phyloP scores from a whole-genome alignment of 2,113 vertebrate genomes.

The Hippolais icterina region DNA sequence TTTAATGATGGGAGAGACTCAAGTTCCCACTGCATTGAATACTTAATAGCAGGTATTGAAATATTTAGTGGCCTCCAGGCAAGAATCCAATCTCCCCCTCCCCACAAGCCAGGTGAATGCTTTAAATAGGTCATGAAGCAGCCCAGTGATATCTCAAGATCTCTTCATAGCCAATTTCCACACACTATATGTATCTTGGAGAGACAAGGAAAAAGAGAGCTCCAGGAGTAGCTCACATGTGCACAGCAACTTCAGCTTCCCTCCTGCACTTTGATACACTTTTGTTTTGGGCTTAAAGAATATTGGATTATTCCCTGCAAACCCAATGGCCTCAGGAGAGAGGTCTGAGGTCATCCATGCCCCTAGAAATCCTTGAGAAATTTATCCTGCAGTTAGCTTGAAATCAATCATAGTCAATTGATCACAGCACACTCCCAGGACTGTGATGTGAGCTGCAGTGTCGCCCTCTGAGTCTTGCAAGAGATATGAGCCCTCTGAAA shows the following conservation, averaged over 20 bases:
- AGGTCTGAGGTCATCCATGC: neutral
- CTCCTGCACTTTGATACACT: rapidly evolving
- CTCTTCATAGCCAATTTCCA: neutral
- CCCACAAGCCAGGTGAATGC: neutral
- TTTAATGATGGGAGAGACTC: neutral
- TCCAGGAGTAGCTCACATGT: neutral
- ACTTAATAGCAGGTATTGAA: conserved; percentile 25
- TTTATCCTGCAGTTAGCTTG: neutral
- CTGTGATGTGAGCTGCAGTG: neutral
- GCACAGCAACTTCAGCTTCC: neutral
- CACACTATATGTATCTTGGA: neutral
- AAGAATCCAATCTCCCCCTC: neutral
- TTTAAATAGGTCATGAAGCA: neutral
- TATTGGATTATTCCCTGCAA: neutral
- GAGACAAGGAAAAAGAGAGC: neutral
- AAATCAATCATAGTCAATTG: neutral
- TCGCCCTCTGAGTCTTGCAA: neutral
- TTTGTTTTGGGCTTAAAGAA: neutral
- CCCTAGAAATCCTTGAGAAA: rapidly evolving
- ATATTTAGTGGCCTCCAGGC: conserved; percentile 23
- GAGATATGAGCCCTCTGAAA: neutral
- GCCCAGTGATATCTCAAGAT: neutral
- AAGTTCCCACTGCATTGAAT: neutral
- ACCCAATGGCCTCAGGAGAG: neutral
- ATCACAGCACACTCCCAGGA: neutral